Evolutionary conservation across 2,888 invertebrate genomes (phyloP).

Genomic region (Periphyllus acericola): DNA sequence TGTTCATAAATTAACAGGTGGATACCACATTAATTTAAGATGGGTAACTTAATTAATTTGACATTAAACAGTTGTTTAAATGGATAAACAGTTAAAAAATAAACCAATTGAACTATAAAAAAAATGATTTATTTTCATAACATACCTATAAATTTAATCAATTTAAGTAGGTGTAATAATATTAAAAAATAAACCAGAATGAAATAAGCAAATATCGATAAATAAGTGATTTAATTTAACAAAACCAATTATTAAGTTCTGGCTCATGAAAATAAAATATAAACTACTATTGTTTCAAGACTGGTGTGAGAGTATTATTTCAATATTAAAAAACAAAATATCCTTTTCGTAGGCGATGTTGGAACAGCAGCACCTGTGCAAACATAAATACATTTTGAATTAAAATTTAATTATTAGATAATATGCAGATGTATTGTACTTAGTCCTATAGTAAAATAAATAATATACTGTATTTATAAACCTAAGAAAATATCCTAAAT

Average conservation of each 20-base stretch:
- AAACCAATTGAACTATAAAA: constrained; percentile 50
- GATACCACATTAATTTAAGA: too few relatives aligned
- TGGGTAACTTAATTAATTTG: too few relatives aligned
- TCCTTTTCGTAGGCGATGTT: constrained; percentile 37
- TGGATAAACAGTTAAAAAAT: background rate
- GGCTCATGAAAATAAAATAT: constrained; percentile 57
- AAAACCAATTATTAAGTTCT: constrained; percentile 57
- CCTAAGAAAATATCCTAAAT: constrained; percentile 43
- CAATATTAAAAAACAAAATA: constrained; percentile 48
- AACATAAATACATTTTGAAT: constrained; percentile 47
- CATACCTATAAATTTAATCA: constrained; percentile 49
- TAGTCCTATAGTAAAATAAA: constrained; percentile 34
- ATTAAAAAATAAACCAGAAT: constrained; percentile 35
- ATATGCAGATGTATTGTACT: background rate
- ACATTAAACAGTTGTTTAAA: background rate
- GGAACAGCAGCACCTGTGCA: constrained; percentile 42
- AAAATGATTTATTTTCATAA: constrained; percentile 58
- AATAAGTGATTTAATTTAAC: constrained; percentile 34
- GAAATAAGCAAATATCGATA: constrained; percentile 42
- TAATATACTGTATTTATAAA: constrained; percentile 20
- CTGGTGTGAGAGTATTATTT: constrained; percentile 52
- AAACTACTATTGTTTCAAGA: constrained; percentile 51
- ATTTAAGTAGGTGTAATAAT: constrained; percentile 54
- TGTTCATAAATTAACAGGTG: too few relatives aligned
- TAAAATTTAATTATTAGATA: constrained; percentile 18